Evolutionary conservation across 1,140 invertebrate species (phyloP).

Genomic region (Sesamia nonagrioides): DNA sequence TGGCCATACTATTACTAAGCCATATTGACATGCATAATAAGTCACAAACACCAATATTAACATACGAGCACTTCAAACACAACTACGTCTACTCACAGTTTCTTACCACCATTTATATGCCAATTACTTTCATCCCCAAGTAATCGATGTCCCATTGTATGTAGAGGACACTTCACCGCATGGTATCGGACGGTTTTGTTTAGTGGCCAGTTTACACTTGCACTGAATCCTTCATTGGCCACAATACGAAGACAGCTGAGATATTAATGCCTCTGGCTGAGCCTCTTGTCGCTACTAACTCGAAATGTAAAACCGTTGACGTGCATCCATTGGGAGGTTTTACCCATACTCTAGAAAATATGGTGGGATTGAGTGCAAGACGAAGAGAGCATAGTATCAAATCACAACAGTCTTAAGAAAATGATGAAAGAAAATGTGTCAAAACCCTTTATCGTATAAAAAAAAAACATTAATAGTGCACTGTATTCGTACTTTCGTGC

Average conservation of each 20-base stretch:
- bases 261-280: constrained; percentile 63
- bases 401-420: background rate
- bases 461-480: constrained; percentile 1
- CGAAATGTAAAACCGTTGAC: constrained; percentile 39
- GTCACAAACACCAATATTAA: background rate
- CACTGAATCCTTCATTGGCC: constrained; percentile 59
- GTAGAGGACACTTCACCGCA: constrained; percentile 42
- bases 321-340: constrained; percentile 42
- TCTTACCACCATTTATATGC: constrained; percentile 31
- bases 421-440: too few species aligned
- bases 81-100: constrained; percentile 11
- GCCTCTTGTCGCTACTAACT: constrained; percentile 56
- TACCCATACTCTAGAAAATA: background rate
- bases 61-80: background rate
- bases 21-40: background rate
- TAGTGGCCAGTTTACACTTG: constrained; percentile 50
- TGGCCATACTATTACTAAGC: too few species aligned
- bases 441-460: background rate
- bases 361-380: too few species aligned
- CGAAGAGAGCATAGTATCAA: background rate
- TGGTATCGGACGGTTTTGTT: constrained; percentile 39
- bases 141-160: constrained; percentile 66
- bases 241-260: constrained; percentile 56
- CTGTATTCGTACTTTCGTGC: background rate
- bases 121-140: constrained; percentile 60